Evolutionary conservation across 2,113 vertebrate species (phyloP).

Genomic region (Origma solitaria): DNA sequence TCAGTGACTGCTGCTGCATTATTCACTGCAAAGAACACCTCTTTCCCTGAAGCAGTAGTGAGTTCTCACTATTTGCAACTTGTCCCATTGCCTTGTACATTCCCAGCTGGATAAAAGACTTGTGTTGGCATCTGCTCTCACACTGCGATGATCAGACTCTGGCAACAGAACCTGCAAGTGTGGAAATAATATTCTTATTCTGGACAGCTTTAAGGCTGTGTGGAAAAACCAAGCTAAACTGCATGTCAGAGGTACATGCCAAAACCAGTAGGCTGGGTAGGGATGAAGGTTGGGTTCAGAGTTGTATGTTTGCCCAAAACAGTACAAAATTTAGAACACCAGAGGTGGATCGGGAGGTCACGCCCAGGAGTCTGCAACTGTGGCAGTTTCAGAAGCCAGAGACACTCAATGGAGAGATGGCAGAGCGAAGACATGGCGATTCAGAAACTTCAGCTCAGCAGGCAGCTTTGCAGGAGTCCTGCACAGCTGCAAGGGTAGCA

Average conservation of each 20-base stretch:
- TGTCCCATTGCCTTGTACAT: rapidly evolving
- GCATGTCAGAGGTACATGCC: rapidly evolving
- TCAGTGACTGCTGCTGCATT: neutral
- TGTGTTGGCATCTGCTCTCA: neutral
- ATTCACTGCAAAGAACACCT: neutral
- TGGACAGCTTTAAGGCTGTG: neutral
- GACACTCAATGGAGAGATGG: neutral
- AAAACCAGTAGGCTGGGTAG: neutral
- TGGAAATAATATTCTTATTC: neutral
- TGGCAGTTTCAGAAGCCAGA: neutral
- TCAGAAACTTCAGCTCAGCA: neutral
- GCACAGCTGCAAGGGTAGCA: neutral
- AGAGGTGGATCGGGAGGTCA: neutral
- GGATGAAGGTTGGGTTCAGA: neutral
- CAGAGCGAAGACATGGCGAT: rapidly evolving
- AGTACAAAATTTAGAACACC: neutral
- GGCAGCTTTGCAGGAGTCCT: neutral
- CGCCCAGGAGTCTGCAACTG: rapidly evolving
- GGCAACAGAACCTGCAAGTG: neutral
- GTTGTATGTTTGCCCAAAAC: neutral
- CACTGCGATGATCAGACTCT: neutral
- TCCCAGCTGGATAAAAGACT: neutral
- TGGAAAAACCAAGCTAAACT: neutral
- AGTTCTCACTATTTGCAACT: neutral
- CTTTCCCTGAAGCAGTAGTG: neutral